Percentiles rank a stretch among this genome's conserved stretches.
These are phyloP conservation scores for Turritopsis dohrnii DNA, from an alignment of 30 jellyfish, hydroid and myxozoan genomes.

Conservation along the genomic window DNA sequence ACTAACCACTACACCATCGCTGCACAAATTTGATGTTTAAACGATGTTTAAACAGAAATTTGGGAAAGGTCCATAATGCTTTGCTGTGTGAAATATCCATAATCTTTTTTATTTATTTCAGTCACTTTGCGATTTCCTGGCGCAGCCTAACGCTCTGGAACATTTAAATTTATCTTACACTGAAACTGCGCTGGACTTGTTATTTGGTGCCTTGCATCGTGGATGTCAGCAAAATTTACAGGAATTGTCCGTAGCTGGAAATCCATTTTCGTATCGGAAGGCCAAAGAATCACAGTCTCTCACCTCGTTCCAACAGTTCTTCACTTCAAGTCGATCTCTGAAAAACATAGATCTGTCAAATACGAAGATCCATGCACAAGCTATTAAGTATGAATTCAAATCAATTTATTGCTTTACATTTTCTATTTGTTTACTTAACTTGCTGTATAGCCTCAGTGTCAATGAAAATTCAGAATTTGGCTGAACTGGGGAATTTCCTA, in stretches of 20 bases:
- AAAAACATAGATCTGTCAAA: conserved; percentile 45
- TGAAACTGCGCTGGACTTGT: conserved; percentile 63
- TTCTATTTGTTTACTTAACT: background rate
- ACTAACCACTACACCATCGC: too few species aligned
- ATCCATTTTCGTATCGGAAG: conserved; percentile 57
- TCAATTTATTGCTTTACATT: too few species aligned
- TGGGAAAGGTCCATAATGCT: background rate
- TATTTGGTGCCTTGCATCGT: conserved; percentile 68
- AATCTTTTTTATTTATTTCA: too few species aligned
- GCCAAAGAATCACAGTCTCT: conserved; percentile 57
- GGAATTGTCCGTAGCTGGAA: conserved; percentile 46
- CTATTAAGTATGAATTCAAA: conserved; percentile 38
- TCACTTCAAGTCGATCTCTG: conserved; percentile 49
- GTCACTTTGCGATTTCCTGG: conserved; percentile 24
- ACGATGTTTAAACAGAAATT: too few species aligned
- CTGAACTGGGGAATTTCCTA: too few species aligned
- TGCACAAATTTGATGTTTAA: too few species aligned
- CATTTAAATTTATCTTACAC: conserved; percentile 57
- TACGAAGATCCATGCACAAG: conserved; percentile 54
- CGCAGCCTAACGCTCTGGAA: conserved; percentile 61
- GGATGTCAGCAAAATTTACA: conserved; percentile 67
- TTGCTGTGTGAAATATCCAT: too few species aligned
- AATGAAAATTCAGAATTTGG: too few species aligned
- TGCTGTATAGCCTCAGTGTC: too few species aligned
- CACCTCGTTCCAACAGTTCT: conserved; percentile 64